Evolutionary conservation across 1,140 invertebrate species (phyloP).

Genomic region (Choristoneura fumiferana): DNA sequence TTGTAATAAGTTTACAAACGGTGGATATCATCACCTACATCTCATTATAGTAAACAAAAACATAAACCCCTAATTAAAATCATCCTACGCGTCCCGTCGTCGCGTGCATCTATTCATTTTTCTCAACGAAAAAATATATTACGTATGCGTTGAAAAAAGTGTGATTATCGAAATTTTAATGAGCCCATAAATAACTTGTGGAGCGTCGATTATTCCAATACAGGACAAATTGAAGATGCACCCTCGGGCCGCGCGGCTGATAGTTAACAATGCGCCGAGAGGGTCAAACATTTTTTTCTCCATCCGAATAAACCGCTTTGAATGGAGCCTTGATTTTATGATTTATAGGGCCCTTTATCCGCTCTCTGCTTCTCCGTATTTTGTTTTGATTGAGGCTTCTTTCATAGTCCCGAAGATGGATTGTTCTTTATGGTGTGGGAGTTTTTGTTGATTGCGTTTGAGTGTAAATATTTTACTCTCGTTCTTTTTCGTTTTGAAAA

Average conservation of each 20-base stretch:
- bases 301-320: slow-evolving; percentile 62
- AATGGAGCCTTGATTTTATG: slow-evolving; percentile 74
- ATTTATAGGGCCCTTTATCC: slow-evolving; percentile 73
- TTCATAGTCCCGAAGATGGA: slow-evolving; percentile 70
- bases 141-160: slow-evolving; percentile 32
- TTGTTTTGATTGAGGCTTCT: slow-evolving; percentile 76
- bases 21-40: slow-evolving; percentile 17
- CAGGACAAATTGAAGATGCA: slow-evolving; percentile 69
- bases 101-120: slow-evolving; percentile 29
- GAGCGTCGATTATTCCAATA: slow-evolving; percentile 59
- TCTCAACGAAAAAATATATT: slow-evolving; percentile 23
- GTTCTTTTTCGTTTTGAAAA: slow-evolving; percentile 32
- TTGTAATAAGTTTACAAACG: not conserved
- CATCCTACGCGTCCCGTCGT: slow-evolving; percentile 45
- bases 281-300: slow-evolving; percentile 62
- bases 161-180: slow-evolving; percentile 68
- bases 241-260: slow-evolving; percentile 39
- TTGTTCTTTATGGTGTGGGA: slow-evolving; percentile 71
- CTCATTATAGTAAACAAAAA: slow-evolving; percentile 42
- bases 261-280: slow-evolving; percentile 51
- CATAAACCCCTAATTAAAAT: slow-evolving; percentile 58
- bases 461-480: slow-evolving; percentile 64
- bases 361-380: slow-evolving; percentile 63
- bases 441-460: slow-evolving; percentile 62
- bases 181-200: slow-evolving; percentile 62